Base-by-base conservation (phyloP, 2,113 vertebrate genomes). In the Tamias sibiricus region DNA sequence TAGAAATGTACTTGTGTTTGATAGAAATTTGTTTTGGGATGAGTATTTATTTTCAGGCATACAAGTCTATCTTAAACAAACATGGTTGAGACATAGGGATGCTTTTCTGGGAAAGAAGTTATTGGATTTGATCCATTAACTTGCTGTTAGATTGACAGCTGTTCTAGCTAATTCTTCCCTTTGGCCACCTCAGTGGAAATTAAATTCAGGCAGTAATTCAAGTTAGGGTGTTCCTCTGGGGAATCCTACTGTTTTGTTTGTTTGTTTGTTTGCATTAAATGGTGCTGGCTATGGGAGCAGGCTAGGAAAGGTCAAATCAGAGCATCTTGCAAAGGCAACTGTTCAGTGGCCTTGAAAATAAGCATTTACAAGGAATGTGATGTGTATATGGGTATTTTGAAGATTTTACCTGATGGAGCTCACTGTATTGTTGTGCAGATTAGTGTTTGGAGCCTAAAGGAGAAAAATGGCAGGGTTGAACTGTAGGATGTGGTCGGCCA, bases 31-130 rank as follows among this genome's bases (percentile, higher is more conserved):
- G 35, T 77, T 54, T 86, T 8, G 30, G 10, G n/a, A 42, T 6
- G 9, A 4, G 2, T 64, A 4, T 1, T n/a, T 79, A 40, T 32
- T 59, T 96, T 71, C 32, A 42, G 59, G 66, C 64, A 71, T 64
- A 19, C 0, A 57, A 59, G n/a, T 54, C 8, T 52, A 30, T 47
- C 57, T 47, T 8, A 32, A n/a, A 19, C 12, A n/a, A 83, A 62
- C 8, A 10, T 8, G 3, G 6, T 0, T 37, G 17, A 13, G 20
- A 54, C 7, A 0, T 28, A 28, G 11, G 6, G 40, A 69, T 75
- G 57, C 42, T 62, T 89, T 85, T 35, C 35, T 2, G 2, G 54
- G 52, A 28, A 32, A 1, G 17, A 57, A 6, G 13, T 19, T 62
- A 71, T 26, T 24, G 37, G 4, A 57, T 5, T n/a, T 88, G 42